Evolutionary conservation across 2,113 vertebrate species (phyloP), one percentile per base, ranked within the genome.

Genomic region (Sinocyclocheilus maitianheensis): DNA sequence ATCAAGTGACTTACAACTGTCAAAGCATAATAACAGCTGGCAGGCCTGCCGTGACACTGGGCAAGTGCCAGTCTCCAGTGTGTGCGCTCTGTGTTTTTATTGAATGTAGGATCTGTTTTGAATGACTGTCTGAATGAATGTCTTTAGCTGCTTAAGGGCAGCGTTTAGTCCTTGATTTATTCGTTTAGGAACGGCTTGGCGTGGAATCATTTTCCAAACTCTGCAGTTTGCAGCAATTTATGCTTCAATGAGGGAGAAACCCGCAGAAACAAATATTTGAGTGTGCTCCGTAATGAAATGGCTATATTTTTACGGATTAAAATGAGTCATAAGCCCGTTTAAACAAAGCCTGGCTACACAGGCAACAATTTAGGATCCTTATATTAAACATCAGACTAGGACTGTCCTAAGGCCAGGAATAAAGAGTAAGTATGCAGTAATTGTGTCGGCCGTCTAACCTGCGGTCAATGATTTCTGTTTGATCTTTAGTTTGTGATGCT

Each of bases 151-250:
- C 95, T 95, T 94, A 92, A 94, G 94, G 93, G 92, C 92, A 93
- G 94, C 93, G 92, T 94, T 94, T 94, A 93, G 92, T 10, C 91
- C 89, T 91, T 94, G 94, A 95, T 95, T 96, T 95, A 94, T 94
- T 93, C 89, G 86, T 90, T 91, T 90, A 92, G 92, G 86, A 94
- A 91, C 92, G 91, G 91, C 89, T 94, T 93, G 92, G 94, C 90
- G 92, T 93, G 92, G 92, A 93, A 94, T 93, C 91, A 89, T 94
- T 94, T 94, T 95, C 94, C 94, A 94, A 94, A 91, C 89, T 90
- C 91, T 93, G 92, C 94, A 94, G 94, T 94, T 95, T 95, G 94
- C 93, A 95, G 91, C 93, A 94, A 94, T 95, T 95, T 95, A 94
- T 91, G 90, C 81, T 95, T 94, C 94, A 94, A 94, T 92, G 91